phyloP scores from a whole-genome alignment of 2,888 invertebrate species.

The Euphydryas editha region DNA sequence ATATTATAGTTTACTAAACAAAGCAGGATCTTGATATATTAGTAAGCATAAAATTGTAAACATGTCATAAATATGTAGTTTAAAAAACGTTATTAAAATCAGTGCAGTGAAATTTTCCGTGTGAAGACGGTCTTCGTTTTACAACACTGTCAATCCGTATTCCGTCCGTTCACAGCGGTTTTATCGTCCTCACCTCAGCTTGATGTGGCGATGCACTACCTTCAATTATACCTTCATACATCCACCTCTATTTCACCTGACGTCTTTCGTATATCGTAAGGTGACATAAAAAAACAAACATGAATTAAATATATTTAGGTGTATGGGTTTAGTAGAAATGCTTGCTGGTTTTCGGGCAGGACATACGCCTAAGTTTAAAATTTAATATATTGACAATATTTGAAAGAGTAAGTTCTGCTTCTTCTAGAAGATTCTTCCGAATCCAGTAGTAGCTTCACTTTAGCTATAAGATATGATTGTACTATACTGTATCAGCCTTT shows the following conservation, averaged over 20 bases:
- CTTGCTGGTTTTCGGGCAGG: too few relatives aligned
- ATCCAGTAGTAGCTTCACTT: too few relatives aligned
- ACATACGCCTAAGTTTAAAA: too few relatives aligned
- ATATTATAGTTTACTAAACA: too few relatives aligned
- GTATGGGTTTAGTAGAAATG: background rate
- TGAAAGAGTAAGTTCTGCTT: too few relatives aligned
- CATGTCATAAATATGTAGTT: background rate
- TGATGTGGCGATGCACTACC: conserved; percentile 63
- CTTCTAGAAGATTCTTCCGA: too few relatives aligned
- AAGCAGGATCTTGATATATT: too few relatives aligned
- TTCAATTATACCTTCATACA: conserved; percentile 43
- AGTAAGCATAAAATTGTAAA: background rate
- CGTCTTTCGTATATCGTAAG: conserved; percentile 5
- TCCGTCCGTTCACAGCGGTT: conserved; percentile 55
- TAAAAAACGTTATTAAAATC: too few relatives aligned
- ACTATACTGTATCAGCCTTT: too few relatives aligned
- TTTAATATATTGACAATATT: too few relatives aligned
- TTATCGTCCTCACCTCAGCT: conserved; percentile 58
- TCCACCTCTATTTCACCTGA: conserved; percentile 13
- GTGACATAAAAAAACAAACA: background rate
- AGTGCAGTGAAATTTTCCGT: conserved; percentile 15
- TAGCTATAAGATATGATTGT: too few relatives aligned
- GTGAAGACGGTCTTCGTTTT: conserved; percentile 49
- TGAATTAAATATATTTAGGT: background rate
- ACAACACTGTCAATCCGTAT: conserved; percentile 54